phyloP scores from a whole-genome alignment of 2,113 vertebrate species.

The Maccullochella peelii region DNA sequence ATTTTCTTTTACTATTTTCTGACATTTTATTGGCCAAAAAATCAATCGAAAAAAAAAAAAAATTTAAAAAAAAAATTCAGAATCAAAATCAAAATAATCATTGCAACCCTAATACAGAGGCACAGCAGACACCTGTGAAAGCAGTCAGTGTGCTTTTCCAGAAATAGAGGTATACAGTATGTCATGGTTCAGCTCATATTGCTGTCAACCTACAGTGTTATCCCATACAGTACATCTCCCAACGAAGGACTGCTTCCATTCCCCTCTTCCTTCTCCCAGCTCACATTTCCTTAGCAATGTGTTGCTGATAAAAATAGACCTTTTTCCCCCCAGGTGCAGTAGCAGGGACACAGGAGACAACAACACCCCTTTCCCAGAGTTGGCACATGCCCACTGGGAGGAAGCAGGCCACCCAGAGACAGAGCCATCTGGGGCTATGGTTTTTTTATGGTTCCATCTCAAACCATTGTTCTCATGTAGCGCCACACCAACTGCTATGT shows the following conservation, averaged over 20 bases:
- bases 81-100: neutral
- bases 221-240: constrained; percentile 33
- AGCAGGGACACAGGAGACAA: constrained; percentile 78
- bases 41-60: neutral
- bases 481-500: constrained; percentile 35
- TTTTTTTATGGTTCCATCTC: constrained; percentile 39
- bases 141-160: neutral
- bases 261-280: constrained; percentile 30
- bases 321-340: constrained; percentile 63
- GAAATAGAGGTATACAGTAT: constrained; percentile 9
- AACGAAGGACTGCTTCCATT: constrained; percentile 44
- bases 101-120: neutral
- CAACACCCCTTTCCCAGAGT: constrained; percentile 66
- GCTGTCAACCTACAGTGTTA: constrained; percentile 23
- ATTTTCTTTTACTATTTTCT: neutral
- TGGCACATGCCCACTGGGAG: constrained; percentile 66
- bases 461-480: constrained; percentile 51
- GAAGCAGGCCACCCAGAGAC: constrained; percentile 67
- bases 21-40: neutral
- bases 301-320: constrained; percentile 75
- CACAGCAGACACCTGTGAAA: constrained; percentile 1
- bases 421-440: constrained; percentile 72
- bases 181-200: constrained; percentile 26
- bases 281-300: constrained; percentile 69
- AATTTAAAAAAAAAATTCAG: neutral